Conservation (phyloP, 1,140 invertebrate genomes). For the Diuraphis noxia region DNA sequence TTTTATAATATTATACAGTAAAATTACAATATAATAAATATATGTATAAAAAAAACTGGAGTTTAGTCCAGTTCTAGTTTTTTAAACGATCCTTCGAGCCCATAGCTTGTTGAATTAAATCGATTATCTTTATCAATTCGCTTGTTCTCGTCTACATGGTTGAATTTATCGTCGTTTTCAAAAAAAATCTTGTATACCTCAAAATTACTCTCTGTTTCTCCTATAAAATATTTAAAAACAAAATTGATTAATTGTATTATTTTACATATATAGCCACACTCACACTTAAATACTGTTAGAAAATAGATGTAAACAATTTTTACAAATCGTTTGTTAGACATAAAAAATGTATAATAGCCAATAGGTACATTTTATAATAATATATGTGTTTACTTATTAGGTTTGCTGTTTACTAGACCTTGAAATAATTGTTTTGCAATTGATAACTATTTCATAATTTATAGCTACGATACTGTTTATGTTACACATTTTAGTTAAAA, state of each 20-base stretch:
- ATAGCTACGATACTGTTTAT: too few relatives aligned
- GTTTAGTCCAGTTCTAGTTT: slow-evolving; percentile 49
- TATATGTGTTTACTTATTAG: too few relatives aligned
- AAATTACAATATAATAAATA: neutral
- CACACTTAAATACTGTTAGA: neutral
- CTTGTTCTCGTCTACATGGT: slow-evolving; percentile 41
- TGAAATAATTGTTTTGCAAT: too few relatives aligned
- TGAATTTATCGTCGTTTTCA: slow-evolving; percentile 13
- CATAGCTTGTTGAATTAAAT: neutral
- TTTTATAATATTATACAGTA: neutral
- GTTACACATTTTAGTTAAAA: too few relatives aligned
- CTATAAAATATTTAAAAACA: slow-evolving; percentile 14
- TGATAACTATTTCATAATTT: too few relatives aligned
- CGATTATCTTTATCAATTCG: slow-evolving; percentile 22
- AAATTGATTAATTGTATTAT: neutral
- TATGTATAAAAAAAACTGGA: neutral
- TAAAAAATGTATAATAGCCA: too few relatives aligned
- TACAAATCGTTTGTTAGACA: neutral
- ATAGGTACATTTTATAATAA: too few relatives aligned
- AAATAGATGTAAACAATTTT: neutral
- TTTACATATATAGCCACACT: neutral
- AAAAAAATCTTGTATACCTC: slow-evolving; percentile 40
- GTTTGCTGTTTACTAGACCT: too few relatives aligned
- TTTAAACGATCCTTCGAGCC: slow-evolving; percentile 52
- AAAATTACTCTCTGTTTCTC: neutral